Evolutionary conservation across 35 echinoderm and acorn worm species (phyloP), one percentile per base, ranked within the genome.

Genomic region (Apostichopus parvimensis): DNA sequence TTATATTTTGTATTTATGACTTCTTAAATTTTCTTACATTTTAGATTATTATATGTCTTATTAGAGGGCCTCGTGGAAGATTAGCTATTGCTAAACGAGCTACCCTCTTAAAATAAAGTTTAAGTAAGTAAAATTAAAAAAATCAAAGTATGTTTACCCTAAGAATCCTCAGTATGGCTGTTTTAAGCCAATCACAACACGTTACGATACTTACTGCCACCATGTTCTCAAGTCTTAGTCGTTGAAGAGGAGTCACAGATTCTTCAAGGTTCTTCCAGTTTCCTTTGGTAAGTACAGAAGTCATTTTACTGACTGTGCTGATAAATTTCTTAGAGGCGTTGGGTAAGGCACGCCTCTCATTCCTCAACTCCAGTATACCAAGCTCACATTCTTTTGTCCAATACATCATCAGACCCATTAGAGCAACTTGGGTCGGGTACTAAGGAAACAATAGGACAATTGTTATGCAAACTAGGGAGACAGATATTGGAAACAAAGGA

Each of bases 321-420:
- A 90, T 68, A 94, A 98, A 98, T 91, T 95, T 98, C 94, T 98
- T 98, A 73, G 91, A 62, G 8, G 96, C 70, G 57, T 98, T 98
- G 2, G 93, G 86, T n/a, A 98, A 87, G 55, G 96, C 96, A 75
- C 95, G 94, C 4, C 96, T 87, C 18, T 98, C 96, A 68, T 94
- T 95, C 13, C 94, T 90, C 8, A 98, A 93, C 87, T 98, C 96
- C 54, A 86, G 75, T 80, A 98, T 98, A n/a, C 96, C 96, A 9
- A 98, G 86, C 64, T 98, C 96, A 58, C 96, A 98, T 77, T 98
- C 96, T 68, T 94, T 98, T 75, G 96, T 98, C 96, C 96, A 98
- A 87, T 95, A 94, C 87, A 95, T 92, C 23, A 94, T 73, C 9
- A 98, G 90, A 77, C 96, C 96, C 18, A 98, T 87, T 1, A 91